These are phyloP conservation scores for Phymastichus coffea DNA, from an alignment of 1,140 invertebrate genomes.

Conservation along the genomic window DNA sequence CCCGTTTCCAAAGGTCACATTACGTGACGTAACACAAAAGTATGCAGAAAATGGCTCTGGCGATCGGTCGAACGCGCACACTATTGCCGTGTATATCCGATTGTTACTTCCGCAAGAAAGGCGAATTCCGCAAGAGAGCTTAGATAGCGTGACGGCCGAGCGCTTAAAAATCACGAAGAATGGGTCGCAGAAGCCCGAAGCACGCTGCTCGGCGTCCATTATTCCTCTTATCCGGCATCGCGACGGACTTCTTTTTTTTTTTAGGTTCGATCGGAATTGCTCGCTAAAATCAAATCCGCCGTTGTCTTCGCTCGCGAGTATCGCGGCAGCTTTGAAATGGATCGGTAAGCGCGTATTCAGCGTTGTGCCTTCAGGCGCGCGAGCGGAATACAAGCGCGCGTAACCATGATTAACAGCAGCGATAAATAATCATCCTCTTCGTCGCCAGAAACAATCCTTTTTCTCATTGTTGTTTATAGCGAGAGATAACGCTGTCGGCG, in stretches of 20 bases:
- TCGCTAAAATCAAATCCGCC: background rate
- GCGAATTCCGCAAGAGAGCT: constrained; percentile 27
- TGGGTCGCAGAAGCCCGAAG: constrained; percentile 22
- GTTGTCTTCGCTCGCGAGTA: too few species aligned
- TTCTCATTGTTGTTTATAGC: too few species aligned
- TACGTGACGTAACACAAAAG: constrained; percentile 31
- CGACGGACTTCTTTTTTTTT: background rate
- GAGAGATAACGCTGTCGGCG: too few species aligned
- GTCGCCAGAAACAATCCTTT: too few species aligned
- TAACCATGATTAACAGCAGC: background rate
- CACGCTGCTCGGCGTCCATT: background rate
- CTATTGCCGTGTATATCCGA: constrained; percentile 27
- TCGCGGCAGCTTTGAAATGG: too few species aligned
- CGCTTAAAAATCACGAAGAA: constrained; percentile 34
- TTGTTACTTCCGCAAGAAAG: constrained; percentile 41
- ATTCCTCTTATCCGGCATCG: background rate
- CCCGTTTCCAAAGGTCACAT: constrained; percentile 1
- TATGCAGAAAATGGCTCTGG: constrained; percentile 23
- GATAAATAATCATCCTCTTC: too few species aligned
- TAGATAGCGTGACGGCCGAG: constrained; percentile 27
- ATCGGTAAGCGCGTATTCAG: too few species aligned
- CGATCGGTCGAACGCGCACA: background rate
- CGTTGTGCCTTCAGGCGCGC: too few species aligned
- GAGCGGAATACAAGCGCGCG: background rate
- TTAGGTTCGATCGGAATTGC: background rate